These are phyloP conservation scores for Phyllostomus discolor DNA, from an alignment of 2,113 vertebrate species.

Conservation along the genomic window DNA sequence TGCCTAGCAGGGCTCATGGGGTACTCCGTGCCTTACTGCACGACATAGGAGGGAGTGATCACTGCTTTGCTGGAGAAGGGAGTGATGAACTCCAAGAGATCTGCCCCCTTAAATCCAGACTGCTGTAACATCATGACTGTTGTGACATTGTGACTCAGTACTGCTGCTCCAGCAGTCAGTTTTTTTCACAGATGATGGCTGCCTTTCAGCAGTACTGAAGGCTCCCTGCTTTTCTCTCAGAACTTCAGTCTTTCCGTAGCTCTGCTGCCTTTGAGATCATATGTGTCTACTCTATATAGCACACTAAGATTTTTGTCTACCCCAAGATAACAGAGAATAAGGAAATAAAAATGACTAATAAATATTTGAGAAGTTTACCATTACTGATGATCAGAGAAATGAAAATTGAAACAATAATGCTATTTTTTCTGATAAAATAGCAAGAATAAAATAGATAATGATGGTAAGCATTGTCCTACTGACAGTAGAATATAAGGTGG, in stretches of 20 bases:
- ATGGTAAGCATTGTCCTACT: not conserved
- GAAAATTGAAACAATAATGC: not conserved
- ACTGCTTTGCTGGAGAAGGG: not conserved
- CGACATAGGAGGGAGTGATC: not conserved
- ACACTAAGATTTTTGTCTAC: not conserved
- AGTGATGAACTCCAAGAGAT: not conserved
- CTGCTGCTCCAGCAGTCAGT: not conserved
- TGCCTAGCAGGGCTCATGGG: accelerated
- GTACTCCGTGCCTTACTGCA: accelerated
- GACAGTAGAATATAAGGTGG: not conserved
- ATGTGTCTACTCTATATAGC: not conserved
- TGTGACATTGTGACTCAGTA: not conserved
- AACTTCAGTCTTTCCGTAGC: not conserved
- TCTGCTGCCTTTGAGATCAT: not conserved
- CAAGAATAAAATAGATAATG: not conserved
- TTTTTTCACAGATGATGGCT: not conserved
- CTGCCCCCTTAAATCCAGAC: not conserved
- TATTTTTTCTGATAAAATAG: constrained; percentile 7
- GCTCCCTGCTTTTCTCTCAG: not conserved
- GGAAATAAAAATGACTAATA: not conserved
- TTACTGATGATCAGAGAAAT: constrained; percentile 10
- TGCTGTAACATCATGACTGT: not conserved
- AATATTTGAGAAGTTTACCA: not conserved
- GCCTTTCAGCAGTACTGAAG: not conserved
- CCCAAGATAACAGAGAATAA: not conserved